Conservation (phyloP, 2,113 vertebrate genomes). For the Salminus brasiliensis region DNA sequence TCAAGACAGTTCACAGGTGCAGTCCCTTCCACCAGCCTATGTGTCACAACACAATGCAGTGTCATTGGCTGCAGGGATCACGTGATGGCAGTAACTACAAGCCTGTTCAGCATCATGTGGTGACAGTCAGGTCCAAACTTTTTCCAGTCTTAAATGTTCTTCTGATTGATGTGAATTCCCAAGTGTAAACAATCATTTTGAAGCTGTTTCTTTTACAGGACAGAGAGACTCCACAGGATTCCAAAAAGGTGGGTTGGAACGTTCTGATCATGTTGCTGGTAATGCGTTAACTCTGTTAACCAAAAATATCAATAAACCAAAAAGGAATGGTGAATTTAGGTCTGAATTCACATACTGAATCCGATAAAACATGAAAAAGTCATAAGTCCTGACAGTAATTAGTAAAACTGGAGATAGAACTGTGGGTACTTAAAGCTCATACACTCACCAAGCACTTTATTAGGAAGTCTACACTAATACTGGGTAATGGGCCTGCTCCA, state of each 20-base stretch:
- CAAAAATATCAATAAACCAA: not conserved
- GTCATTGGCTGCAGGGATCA: constrained; percentile 82
- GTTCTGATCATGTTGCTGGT: not conserved
- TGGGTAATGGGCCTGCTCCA: too few species aligned
- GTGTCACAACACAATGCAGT: constrained; percentile 65
- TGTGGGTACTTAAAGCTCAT: too few species aligned
- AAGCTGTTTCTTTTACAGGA: constrained; percentile 73
- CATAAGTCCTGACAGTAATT: too few species aligned
- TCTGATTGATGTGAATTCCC: not conserved
- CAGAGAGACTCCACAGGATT: constrained; percentile 83
- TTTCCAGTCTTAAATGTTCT: constrained; percentile 30
- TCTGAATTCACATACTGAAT: too few species aligned
- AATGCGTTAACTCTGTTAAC: not conserved
- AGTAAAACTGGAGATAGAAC: too few species aligned
- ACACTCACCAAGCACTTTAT: too few species aligned
- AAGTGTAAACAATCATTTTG: constrained; percentile 4
- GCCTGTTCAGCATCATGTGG: constrained; percentile 81
- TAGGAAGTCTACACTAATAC: too few species aligned
- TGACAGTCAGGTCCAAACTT: constrained; percentile 85
- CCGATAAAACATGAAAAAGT: too few species aligned
- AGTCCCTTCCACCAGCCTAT: constrained; percentile 71
- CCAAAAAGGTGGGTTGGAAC: constrained; percentile 84
- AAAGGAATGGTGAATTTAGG: not conserved
- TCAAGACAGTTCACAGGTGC: constrained; percentile 62
- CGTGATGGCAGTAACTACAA: constrained; percentile 75